Conservation (phyloP, 1,140 invertebrate species). For the Lepidurus packardi region DNA sequence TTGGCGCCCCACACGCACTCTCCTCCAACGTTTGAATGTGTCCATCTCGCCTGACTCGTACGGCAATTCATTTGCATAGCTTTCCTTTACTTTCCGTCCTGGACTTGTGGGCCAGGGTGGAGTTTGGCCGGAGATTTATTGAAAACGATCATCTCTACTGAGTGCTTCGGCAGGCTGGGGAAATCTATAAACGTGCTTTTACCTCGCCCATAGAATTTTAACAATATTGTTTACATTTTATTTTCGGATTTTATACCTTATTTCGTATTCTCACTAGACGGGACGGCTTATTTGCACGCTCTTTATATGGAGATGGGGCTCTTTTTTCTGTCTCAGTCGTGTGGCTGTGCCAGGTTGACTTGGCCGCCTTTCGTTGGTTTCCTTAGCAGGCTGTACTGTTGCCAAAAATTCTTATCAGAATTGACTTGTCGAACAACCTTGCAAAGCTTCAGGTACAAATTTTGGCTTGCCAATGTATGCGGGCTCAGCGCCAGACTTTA, state of each 20-base stretch:
- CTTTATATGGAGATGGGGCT: neutral
- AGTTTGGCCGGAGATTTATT: constrained; percentile 8
- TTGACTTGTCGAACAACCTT: neutral
- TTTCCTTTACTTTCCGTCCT: neutral
- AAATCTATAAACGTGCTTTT: constrained; percentile 10
- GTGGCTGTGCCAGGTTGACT: neutral
- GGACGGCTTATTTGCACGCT: neutral
- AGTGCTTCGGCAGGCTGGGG: neutral
- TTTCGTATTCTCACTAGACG: neutral
- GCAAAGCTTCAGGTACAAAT: neutral
- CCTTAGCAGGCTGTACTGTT: neutral
- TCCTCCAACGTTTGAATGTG: neutral
- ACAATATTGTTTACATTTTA: neutral
- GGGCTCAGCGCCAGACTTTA: neutral
- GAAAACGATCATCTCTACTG: neutral
- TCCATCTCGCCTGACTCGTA: neutral
- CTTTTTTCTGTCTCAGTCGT: neutral
- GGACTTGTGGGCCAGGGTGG: neutral
- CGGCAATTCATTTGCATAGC: neutral
- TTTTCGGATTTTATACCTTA: neutral
- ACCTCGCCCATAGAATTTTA: neutral
- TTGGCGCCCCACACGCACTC: constrained; percentile 16
- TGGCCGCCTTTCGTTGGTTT: neutral
- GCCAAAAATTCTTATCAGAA: neutral
- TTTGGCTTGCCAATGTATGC: constrained; percentile 3